A percentile compares a stretch with the other conserved stretches of the same genome.
Conservation (phyloP, 1,140 invertebrate species). For the Lepidostoma basale region DNA sequence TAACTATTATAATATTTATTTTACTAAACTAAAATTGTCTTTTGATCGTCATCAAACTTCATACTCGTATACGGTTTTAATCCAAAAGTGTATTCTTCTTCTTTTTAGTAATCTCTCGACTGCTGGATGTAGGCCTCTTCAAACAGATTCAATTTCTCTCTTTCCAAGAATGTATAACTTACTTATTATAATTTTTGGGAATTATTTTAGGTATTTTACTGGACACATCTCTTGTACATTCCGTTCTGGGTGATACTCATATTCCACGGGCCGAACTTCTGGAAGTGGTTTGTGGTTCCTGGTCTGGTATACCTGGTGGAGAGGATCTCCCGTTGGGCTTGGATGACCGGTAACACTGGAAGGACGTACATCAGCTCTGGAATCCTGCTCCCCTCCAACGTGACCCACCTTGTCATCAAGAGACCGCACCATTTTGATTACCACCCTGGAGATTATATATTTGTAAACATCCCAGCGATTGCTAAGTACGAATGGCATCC, state of each 20-base stretch:
- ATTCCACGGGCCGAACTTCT: constrained; percentile 91
- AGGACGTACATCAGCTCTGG: constrained; percentile 88
- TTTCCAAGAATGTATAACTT: no score
- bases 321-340: constrained; percentile 68
- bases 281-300: constrained; percentile 93
- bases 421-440: constrained; percentile 86
- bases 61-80: no score
- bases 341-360: constrained; percentile 68
- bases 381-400: constrained; percentile 81
- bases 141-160: no score
- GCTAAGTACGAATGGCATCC: constrained; percentile 97
- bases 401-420: constrained; percentile 87
- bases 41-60: no score
- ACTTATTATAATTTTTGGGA: not conserved
- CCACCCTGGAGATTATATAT: constrained; percentile 93
- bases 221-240: constrained; percentile 90
- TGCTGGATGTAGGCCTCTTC: no score
- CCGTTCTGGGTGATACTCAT: constrained; percentile 87
- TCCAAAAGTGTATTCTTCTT: no score
- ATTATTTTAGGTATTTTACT: constrained; percentile 83
- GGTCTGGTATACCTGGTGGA: constrained; percentile 83
- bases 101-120: no score
- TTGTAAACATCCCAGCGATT: constrained; percentile 90
- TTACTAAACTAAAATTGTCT: no score
- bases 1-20: no score